These are phyloP conservation scores for Paramisgurnus dabryanus DNA, from an alignment of 2,113 vertebrate species.

Conservation along the genomic window DNA sequence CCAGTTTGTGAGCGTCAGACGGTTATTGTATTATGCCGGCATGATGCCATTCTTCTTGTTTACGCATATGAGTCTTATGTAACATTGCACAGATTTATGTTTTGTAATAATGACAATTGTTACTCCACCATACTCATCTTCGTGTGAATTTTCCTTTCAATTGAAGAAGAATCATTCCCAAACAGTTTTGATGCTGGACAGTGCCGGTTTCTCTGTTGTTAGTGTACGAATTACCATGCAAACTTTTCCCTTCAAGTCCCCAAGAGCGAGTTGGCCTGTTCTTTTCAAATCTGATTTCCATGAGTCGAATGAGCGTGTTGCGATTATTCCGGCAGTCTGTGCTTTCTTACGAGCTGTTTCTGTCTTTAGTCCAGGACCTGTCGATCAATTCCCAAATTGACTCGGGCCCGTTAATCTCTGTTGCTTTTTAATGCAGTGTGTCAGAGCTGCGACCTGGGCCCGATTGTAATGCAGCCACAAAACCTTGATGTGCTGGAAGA, in stretches of 20 bases:
- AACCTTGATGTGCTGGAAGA: constrained; percentile 75
- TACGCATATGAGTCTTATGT: constrained; percentile 43
- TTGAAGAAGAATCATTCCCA: constrained; percentile 25
- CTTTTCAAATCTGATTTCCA: constrained; percentile 60
- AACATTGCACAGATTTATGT: constrained; percentile 47
- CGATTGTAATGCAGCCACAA: constrained; percentile 52
- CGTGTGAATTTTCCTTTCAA: too few relatives aligned
- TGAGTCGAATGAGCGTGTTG: constrained; percentile 59
- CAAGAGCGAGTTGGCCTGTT: constrained; percentile 46
- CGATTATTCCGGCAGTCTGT: constrained; percentile 56
- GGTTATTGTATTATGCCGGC: constrained; percentile 4
- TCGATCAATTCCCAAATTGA: constrained; percentile 65
- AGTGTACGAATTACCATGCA: constrained; percentile 15
- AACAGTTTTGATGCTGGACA: constrained; percentile 50
- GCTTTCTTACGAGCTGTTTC: constrained; percentile 24
- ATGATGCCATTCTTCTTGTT: constrained; percentile 46
- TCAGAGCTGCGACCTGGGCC: constrained; percentile 63
- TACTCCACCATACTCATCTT: too few relatives aligned
- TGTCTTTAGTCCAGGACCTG: constrained; percentile 57
- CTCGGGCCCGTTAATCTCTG: constrained; percentile 65
- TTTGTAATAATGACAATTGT: constrained; percentile 41
- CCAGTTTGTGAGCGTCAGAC: constrained; percentile 24
- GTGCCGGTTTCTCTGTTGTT: constrained; percentile 44
- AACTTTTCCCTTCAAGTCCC: constrained; percentile 56
- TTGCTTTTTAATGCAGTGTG: constrained; percentile 61